Base-by-base conservation (phyloP, 2,113 vertebrate species). In the Nibea coibor region DNA sequence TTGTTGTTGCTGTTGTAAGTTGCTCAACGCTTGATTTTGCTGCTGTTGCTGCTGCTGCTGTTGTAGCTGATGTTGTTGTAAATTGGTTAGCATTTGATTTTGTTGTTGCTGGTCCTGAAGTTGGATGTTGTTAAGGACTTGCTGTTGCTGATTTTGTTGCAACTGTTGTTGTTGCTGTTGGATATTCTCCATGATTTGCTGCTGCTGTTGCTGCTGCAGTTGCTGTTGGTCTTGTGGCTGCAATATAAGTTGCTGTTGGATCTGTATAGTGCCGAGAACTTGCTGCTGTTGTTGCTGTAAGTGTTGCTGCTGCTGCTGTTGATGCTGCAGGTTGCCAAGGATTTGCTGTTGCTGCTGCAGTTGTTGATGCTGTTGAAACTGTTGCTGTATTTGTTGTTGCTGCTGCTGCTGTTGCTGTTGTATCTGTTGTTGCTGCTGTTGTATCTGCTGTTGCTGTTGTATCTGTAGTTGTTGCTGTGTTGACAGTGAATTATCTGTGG, bases 211-310 rank as follows among this genome's bases (percentile, higher is more conserved):
- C 39, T 93, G 93, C 39, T 93, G 93, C 51, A 91, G 86, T 56
- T 93, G 93, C 88, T 87, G 97, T 77, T 93, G 92, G 58, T 95
- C 92, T 61, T 97, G 97, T 91, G 97, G 97, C 17, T 96, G 95
- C 0, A 97, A 94, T 42, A 94, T 90, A 10, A 94, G 87, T 67
- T 94, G 93, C 19, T 93, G 93, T 72, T 92, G 93, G 12, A 92
- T 88, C 75, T 93, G 93, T 39, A 95, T 93, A 87, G 87, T 94
- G 61, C 67, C 82, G 56, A 92, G 87, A 61, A 93, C 87, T 51
- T 93, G 92, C 66, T 92, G 93, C 53, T 93, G 88, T 47, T 91
- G 89, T 15, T 88, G 88, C 22, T 85, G 86, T 1, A 87, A 63
- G 24, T 85, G 84, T 45, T 90, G 91, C 10, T 85, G 88, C 3